Evolutionary conservation across 2,888 invertebrate genomes (phyloP).

Genomic region (Cephus spinipes): DNA sequence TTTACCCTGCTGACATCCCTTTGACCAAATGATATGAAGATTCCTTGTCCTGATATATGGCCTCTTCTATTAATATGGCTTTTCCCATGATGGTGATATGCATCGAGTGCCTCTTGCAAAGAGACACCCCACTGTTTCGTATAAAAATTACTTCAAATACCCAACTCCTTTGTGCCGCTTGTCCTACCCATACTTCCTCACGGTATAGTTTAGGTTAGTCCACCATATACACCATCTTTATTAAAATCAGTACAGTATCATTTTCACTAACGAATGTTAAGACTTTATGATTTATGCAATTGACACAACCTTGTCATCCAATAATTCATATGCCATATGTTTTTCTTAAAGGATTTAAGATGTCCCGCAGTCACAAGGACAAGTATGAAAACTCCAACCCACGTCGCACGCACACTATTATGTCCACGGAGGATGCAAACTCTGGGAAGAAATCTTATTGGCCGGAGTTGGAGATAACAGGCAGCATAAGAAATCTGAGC

Average conservation of each 20-base stretch:
- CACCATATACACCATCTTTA: not conserved
- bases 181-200: slow-evolving; percentile 17
- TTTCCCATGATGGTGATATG: slow-evolving; percentile 23
- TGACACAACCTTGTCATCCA: no score
- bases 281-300: no score
- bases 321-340: slow-evolving; percentile 2
- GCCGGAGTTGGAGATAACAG: slow-evolving; percentile 93
- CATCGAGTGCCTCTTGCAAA: slow-evolving; percentile 18
- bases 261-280: not conserved
- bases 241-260: not conserved
- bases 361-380: slow-evolving; percentile 80
- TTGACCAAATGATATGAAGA: slow-evolving; percentile 27
- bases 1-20: slow-evolving; percentile 7
- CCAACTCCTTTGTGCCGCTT: slow-evolving; percentile 16
- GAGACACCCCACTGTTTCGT: slow-evolving; percentile 14
- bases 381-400: slow-evolving; percentile 87
- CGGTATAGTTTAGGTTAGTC: slow-evolving; percentile 23
- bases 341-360: slow-evolving; percentile 60
- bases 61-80: slow-evolving; percentile 22
- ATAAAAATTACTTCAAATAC: slow-evolving; percentile 19
- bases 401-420: slow-evolving; percentile 88
- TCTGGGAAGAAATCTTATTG: slow-evolving; percentile 93
- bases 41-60: slow-evolving; percentile 15
- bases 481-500: slow-evolving; percentile 94
- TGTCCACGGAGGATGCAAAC: slow-evolving; percentile 93